Base-by-base conservation (phyloP, 2,797 vertebrate genomes). In the Chiloscyllium punctatum region DNA sequence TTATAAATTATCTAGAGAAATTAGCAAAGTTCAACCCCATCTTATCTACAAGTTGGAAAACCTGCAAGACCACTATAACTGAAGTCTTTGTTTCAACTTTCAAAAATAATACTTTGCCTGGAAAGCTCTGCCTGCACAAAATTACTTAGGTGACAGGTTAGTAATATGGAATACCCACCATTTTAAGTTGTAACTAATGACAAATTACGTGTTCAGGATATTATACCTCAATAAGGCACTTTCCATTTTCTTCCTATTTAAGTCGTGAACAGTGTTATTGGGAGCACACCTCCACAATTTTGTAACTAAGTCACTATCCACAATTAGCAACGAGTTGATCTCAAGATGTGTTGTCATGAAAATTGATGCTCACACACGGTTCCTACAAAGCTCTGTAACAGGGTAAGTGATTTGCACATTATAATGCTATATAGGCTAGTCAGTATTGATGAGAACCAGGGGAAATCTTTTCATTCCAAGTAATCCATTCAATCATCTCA, bases 401-500 rank as follows among this genome's bases (percentile, higher is more conserved):
- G 62, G 18, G 87, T 9, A 8, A 21, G 62, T 69, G 7, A 69
- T 69, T 18, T 62, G 57, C 62, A 91, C 66, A 66, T 18, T 68
- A 23, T 7, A 37, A 66, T 0, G 37, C 33, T 16, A 69, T 62
- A 25, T 27, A 25, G n/a, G 23, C n/a, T 37, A 25, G 66, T n/a
- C 33, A 18, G 51, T 30, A 90, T 90, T 90, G 6, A 0, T 88
- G 27, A 88, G 87, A 66, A 90, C 5, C 33, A 30, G 53, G 7
- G 18, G 30, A 90, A 90, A 90, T 15, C 27, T 23, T 84, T 84
- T 18, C n/a, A 62, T 69, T 68, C 15, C 5, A 92, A 92, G n/a
- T 92, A 8, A 92, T 92, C 66, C n/a, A n/a, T n/a, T 68, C 88
- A 91, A 91, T 68, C 18, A 68, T 69, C n/a, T 30, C 90, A 92